Percentiles rank a stretch among this genome's conserved stretches.
Conservation (phyloP, 1,140 invertebrate species). For the Lithobius niger region DNA sequence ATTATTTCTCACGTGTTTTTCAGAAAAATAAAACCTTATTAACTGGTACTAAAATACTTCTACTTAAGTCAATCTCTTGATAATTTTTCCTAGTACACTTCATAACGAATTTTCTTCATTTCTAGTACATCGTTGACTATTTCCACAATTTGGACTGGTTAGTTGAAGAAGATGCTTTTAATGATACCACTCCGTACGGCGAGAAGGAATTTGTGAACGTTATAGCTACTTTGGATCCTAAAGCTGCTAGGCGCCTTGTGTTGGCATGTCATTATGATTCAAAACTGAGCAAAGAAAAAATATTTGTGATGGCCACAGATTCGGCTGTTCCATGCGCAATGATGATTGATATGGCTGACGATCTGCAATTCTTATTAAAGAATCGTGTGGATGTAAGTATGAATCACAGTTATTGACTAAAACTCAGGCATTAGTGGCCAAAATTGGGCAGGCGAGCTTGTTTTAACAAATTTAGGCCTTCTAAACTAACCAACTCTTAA, state of each 20-base stretch:
- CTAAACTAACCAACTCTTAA: too few species aligned
- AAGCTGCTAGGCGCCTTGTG: constrained; percentile 60
- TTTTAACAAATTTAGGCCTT: too few species aligned
- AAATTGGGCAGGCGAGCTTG: too few species aligned
- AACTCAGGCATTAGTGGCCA: too few species aligned
- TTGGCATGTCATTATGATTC: constrained; percentile 94
- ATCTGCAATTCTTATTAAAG: constrained; percentile 48
- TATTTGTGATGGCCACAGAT: constrained; percentile 88
- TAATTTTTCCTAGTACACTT: too few species aligned
- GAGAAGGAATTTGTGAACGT: constrained; percentile 67
- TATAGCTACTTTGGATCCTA: constrained; percentile 65
- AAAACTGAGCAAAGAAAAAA: constrained; percentile 56
- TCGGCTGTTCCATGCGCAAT: constrained; percentile 96
- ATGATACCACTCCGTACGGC: constrained; percentile 57
- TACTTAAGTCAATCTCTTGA: too few species aligned
- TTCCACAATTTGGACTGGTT: constrained; percentile 55
- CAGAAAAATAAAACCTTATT: too few species aligned
- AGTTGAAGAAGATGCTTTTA: constrained; percentile 60
- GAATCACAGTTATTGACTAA: too few species aligned
- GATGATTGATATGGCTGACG: constrained; percentile 73
- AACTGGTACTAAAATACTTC: too few species aligned
- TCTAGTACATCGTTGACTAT: constrained; percentile 51
- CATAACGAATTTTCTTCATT: too few species aligned
- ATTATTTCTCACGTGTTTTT: too few species aligned
- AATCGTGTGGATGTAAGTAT: too few species aligned